Evolutionary conservation across 2,797 vertebrate species (phyloP).

Genomic region (Clamator glandarius): DNA sequence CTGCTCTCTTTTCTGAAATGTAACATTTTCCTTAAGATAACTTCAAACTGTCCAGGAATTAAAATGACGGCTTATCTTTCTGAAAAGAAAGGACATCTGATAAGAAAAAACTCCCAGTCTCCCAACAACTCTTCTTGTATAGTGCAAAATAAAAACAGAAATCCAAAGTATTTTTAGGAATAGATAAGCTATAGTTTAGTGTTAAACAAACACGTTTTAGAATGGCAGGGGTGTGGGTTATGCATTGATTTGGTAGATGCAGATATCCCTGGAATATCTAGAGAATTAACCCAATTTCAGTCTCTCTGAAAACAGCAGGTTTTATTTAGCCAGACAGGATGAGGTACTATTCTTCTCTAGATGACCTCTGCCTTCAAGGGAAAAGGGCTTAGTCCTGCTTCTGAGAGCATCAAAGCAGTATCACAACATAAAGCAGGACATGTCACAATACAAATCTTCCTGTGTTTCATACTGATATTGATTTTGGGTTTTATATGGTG

Average conservation of each 20-base stretch:
- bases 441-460: slow-evolving; percentile 45
- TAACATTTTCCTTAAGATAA: not conserved
- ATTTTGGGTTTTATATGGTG: slow-evolving; percentile 24
- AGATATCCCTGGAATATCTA: slow-evolving; percentile 21
- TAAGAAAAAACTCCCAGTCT: not conserved
- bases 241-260: not conserved
- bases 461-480: slow-evolving; percentile 48
- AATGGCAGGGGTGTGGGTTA: not conserved
- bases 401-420: slow-evolving; percentile 46
- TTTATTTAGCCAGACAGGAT: slow-evolving; percentile 47
- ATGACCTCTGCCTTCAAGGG: slow-evolving; percentile 53
- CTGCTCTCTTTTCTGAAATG: not conserved
- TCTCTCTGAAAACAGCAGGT: slow-evolving; percentile 43
- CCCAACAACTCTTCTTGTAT: not conserved
- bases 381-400: slow-evolving; percentile 55
- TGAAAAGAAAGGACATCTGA: not conserved
- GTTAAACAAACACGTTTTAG: not conserved
- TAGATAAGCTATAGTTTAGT: not conserved
- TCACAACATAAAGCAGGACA: slow-evolving; percentile 37
- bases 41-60: not conserved
- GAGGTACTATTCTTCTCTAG: slow-evolving; percentile 31
- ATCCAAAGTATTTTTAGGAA: not conserved
- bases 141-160: slow-evolving; percentile 42
- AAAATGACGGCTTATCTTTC: not conserved
- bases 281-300: slow-evolving; percentile 42